Evolutionary conservation across 2,888 invertebrate genomes (phyloP).

Genomic region (Capitulum mitella): DNA sequence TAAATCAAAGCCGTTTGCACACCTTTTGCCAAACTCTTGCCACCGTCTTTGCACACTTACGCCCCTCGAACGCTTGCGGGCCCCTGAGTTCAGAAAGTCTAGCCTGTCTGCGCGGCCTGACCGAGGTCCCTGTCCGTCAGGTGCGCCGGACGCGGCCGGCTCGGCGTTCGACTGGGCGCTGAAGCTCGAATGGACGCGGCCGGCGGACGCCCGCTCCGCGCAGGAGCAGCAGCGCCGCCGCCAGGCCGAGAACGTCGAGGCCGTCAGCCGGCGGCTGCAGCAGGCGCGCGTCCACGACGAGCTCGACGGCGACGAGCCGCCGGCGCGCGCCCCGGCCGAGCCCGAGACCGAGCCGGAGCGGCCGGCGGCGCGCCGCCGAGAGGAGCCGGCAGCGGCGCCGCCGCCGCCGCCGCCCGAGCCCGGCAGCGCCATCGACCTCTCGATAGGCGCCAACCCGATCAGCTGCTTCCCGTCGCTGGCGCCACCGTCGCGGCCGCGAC

Average conservation of each 20-base stretch:
- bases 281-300: neutral
- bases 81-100: no score
- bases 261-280: constrained; percentile 14
- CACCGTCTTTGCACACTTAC: no score
- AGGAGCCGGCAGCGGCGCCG: neutral
- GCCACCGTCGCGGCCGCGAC: neutral
- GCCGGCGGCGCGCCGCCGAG: constrained; percentile 11
- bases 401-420: constrained; percentile 10
- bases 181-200: neutral
- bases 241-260: constrained; percentile 15
- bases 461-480: constrained; percentile 22
- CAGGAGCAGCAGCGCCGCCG: constrained; percentile 19
- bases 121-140: neutral
- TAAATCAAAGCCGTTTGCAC: no score
- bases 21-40: no score
- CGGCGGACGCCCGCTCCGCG: neutral
- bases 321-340: neutral
- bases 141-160: neutral
- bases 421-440: constrained; percentile 21
- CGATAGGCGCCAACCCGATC: constrained; percentile 14
- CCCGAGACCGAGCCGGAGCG: neutral
- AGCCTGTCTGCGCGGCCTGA: neutral
- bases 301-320: neutral
- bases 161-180: neutral
- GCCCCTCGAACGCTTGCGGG: no score